phyloP scores from a whole-genome alignment of 2,888 invertebrate genomes.

The Allolobophora icterica region DNA sequence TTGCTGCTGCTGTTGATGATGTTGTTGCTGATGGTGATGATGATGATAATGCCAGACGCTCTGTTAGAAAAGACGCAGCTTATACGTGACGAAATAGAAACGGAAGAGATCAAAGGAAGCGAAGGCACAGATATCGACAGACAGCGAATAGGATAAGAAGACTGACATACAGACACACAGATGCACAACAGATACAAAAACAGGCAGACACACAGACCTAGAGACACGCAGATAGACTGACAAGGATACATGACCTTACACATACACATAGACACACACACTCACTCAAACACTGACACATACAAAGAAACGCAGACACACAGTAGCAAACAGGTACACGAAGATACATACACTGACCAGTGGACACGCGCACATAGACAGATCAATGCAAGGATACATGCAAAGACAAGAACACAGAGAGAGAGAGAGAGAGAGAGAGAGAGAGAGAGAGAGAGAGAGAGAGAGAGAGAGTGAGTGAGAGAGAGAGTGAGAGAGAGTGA shows the following conservation, averaged over 20 bases:
- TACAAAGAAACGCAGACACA: not conserved
- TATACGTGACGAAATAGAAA: conserved; percentile 13
- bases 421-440: not conserved
- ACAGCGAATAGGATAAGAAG: not conserved
- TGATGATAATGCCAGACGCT: not conserved
- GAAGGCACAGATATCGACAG: not conserved
- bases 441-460: too few species aligned
- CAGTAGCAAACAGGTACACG: too few species aligned
- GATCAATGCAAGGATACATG: not conserved
- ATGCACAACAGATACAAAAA: not conserved
- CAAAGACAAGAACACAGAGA: not conserved
- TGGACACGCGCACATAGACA: too few species aligned
- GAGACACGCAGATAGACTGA: too few species aligned
- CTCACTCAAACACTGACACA: not conserved
- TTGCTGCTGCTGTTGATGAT: not conserved
- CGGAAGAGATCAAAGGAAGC: not conserved
- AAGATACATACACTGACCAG: too few species aligned
- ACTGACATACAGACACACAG: not conserved
- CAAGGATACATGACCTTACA: too few species aligned
- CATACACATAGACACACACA: too few species aligned
- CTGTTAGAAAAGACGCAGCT: not conserved
- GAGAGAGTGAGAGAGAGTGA: too few species aligned
- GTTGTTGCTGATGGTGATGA: too few species aligned
- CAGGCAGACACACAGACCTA: not conserved
- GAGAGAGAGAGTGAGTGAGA: too few species aligned